Conservation (phyloP, 2,113 vertebrate species). For the Syrmaticus mikado region DNA sequence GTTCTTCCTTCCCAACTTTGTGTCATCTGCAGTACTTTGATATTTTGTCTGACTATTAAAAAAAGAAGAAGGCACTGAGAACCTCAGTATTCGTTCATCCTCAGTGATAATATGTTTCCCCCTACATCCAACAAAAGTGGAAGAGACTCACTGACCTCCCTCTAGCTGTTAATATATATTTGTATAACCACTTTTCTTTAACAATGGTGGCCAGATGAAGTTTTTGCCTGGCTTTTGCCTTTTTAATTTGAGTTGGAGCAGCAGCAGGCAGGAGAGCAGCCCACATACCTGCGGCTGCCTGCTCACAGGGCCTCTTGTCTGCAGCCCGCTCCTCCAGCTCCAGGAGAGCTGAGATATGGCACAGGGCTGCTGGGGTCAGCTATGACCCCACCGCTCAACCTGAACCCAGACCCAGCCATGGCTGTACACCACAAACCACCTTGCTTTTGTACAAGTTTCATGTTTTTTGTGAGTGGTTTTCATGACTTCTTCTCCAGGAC, state of each 20-base stretch:
- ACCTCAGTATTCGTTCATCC: no score
- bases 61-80: no score
- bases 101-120: no score
- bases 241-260: not conserved
- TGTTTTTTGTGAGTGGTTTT: not conserved
- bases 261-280: rapidly evolving
- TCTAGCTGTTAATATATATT: no score
- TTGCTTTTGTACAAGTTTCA: not conserved
- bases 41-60: no score
- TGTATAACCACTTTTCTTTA: no score
- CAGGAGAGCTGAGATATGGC: not conserved
- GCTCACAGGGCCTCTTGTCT: not conserved
- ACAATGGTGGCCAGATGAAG: no score
- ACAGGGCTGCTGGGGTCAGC: not conserved
- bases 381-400: not conserved
- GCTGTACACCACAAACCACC: not conserved
- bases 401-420: not conserved
- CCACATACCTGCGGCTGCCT: not conserved
- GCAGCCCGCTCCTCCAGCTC: not conserved
- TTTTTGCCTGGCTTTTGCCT: no score
- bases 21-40: no score
- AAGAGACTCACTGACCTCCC: no score
- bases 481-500: not conserved
- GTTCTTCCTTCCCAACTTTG: no score
- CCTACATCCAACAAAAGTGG: no score